phyloP scores from a whole-genome alignment of 2,888 invertebrate genomes.

The Gymnocheta viridis region DNA sequence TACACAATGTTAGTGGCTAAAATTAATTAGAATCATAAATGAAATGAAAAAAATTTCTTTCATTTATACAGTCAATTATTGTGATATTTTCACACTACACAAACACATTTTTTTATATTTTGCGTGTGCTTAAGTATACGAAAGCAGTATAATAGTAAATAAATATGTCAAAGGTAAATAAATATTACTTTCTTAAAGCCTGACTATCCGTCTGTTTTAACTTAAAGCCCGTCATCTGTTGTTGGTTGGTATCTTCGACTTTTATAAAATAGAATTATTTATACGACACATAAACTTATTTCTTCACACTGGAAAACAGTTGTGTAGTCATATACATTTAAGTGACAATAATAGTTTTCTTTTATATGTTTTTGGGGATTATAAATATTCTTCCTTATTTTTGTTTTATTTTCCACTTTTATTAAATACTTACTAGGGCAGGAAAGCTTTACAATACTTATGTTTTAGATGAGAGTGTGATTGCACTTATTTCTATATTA shows the following conservation, averaged over 20 bases:
- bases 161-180: slow-evolving; percentile 5
- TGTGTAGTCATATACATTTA: not conserved
- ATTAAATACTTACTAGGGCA: slow-evolving; percentile 37
- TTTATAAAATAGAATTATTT: not conserved
- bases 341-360: slow-evolving; percentile 47
- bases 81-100: no score
- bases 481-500: not conserved
- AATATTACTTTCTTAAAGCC: slow-evolving; percentile 26
- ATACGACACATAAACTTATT: not conserved
- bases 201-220: not conserved
- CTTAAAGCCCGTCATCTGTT: not conserved
- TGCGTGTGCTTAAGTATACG: no score
- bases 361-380: slow-evolving; percentile 48
- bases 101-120: no score
- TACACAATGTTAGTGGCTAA: no score
- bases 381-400: slow-evolving; percentile 9
- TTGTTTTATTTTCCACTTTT: slow-evolving; percentile 17
- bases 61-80: no score
- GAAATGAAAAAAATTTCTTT: no score
- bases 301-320: not conserved
- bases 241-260: slow-evolving; percentile 2
- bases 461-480: not conserved
- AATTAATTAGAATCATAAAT: no score
- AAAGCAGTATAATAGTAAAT: not conserved
- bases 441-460: not conserved